A percentile compares a stretch with the other conserved stretches of the same genome.
Evolutionary conservation across 2,797 vertebrate genomes (phyloP).

Genomic region (Notolepis coatsorum): DNA sequence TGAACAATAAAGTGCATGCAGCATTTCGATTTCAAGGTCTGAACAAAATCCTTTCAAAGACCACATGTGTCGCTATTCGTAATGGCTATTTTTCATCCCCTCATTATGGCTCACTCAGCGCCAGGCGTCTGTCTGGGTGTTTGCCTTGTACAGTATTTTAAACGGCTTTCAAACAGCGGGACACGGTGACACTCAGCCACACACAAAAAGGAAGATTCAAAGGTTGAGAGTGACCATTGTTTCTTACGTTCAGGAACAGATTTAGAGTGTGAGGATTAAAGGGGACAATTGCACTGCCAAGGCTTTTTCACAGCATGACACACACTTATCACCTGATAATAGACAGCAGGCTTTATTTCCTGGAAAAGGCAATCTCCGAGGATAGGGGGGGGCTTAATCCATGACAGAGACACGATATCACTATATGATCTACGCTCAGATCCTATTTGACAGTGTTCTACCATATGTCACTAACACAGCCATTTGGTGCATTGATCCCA

Average conservation of each 20-base stretch:
- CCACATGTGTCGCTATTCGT: background rate
- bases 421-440: background rate
- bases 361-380: background rate
- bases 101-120: background rate
- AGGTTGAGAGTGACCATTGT: background rate
- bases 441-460: conserved; percentile 29
- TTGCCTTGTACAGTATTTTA: background rate
- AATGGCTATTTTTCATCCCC: background rate
- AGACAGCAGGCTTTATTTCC: background rate
- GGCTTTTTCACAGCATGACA: background rate
- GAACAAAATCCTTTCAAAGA: too few species aligned
- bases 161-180: background rate
- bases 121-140: background rate
- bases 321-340: too few species aligned
- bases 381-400: background rate
- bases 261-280: background rate
- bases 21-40: too few species aligned
- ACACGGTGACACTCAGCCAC: background rate
- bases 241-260: too few species aligned
- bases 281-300: background rate
- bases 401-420: background rate
- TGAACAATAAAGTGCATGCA: too few species aligned
- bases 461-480: conserved; percentile 32
- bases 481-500: conserved; percentile 48
- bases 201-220: background rate